Evolutionary conservation across 2,113 vertebrate genomes (phyloP).

Genomic region (Psilopsiagon aymara): DNA sequence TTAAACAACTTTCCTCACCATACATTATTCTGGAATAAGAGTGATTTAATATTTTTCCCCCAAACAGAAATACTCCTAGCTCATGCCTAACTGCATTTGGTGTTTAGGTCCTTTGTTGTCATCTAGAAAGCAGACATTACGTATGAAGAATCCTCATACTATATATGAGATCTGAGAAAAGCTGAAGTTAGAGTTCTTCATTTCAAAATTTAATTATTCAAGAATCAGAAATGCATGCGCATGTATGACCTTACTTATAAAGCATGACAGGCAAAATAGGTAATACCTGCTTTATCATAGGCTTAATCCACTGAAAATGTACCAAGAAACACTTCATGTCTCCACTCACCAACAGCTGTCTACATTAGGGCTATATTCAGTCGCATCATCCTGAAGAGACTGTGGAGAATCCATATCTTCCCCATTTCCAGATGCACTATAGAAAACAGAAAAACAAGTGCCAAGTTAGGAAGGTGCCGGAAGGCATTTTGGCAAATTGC

Average conservation of each 20-base stretch:
- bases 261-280: background rate
- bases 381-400: slow-evolving; percentile 78
- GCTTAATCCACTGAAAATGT: background rate
- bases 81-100: background rate
- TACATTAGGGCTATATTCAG: slow-evolving; percentile 76
- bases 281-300: background rate
- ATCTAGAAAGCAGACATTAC: background rate
- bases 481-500: background rate
- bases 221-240: background rate
- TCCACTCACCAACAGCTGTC: slow-evolving; percentile 73
- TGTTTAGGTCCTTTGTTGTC: background rate
- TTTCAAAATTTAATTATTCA: background rate
- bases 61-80: background rate
- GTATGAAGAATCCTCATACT: background rate
- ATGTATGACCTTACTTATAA: background rate
- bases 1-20: background rate
- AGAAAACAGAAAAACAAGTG: background rate
- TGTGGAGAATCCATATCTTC: slow-evolving; percentile 84
- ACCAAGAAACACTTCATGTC: background rate
- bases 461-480: background rate
- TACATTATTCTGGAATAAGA: background rate
- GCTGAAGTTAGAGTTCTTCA: background rate
- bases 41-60: background rate
- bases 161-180: background rate
- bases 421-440: slow-evolving; percentile 73